Base-by-base conservation (phyloP, 2,888 invertebrate genomes). In the Encarsia formosa region DNA sequence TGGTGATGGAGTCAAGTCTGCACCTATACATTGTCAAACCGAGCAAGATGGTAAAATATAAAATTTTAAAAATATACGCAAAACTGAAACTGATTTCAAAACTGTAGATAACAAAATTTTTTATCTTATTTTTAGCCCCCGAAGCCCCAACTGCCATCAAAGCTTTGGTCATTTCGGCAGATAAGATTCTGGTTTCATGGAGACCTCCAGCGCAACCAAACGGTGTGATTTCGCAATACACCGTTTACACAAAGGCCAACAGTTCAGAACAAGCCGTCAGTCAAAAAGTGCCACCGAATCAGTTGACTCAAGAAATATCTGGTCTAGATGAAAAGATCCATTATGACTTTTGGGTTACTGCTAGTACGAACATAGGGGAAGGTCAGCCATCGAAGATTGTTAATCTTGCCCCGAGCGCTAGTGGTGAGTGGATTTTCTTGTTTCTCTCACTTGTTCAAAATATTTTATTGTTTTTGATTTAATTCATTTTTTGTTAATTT, bases 311-410 rank as follows among this genome's bases (percentile, higher is more conserved):
- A 71, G 91, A 93, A 67, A 89, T 93, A 13, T 86, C 86, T 22
- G 88, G 88, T 61, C 76, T 96, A 64, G 88, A 88, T 64, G 81
- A 83, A 68, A 85, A 87, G 60, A 84, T 87, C 57, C 86, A 89
- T 52, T 94, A 93, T 69, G 91, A 92, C 74, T 95, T 95, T 77
- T 92, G 92, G 88, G 93, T 95, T 1, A 92, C 93, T 4, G 95
- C 94, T 34, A 91, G 89, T 57, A 96, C 95, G 1, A 88, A 88
- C 61, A 92, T 94, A 68, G 95, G 95, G 1, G 94, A 95, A 79
- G 94, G 96, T 35, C 89, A 91, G 71, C 85, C 88, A 50, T 94
- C 94, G 51, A 88, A 89, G 66, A 88, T 88, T 57, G 91, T 92
- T 42, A 84, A 86, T 4, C 86, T 91, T 63, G 87, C 90, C 67